Evolutionary conservation across 2,888 invertebrate genomes (phyloP), one percentile per base, ranked within the genome.

Genomic region (Theristus sp.): DNA sequence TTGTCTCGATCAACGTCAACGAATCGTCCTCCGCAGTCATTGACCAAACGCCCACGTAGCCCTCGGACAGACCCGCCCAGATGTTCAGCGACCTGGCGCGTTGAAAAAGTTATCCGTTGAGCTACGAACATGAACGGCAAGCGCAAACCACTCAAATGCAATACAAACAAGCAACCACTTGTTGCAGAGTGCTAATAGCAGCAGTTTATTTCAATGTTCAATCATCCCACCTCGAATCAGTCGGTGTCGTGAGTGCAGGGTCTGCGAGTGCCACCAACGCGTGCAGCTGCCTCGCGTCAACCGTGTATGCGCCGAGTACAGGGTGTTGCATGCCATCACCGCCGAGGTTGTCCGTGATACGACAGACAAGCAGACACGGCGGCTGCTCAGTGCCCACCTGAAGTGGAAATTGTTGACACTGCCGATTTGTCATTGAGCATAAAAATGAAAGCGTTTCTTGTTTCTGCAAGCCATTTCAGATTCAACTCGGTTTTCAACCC

Each of bases 31-130:
- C 31, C 62, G 81, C 82, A 67, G 82, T 81, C 59, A 90, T 78
- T 0, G 82, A 79, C 74, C 88, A 89, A 27, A 87, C 82, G 58
- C 84, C 83, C 65, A 91, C 83, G 59, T 82, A 83, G 0, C 87
- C 89, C 63, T 82, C 82, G 31, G 82, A 81, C 67, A 89, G 89
- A 0, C 91, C 91, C 67, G 88, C 86, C 91, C 91, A 93, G 24
- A 90, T 75, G 72, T 88, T 87, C 84, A 81, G 38, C 38, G 38
- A 38, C 38, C 38, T 38, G 38, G 38, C 6, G 38, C n/a, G n/a
- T n/a, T n/a, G n/a, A n/a, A n/a, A n/a, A n/a, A n/a, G n/a, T n/a
- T n/a, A n/a, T n/a, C n/a, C n/a, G n/a, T n/a, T n/a, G n/a, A n/a
- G n/a, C n/a, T n/a, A n/a, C n/a, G n/a, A n/a, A n/a, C n/a, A n/a